A percentile compares a stretch with the other conserved stretches of the same genome.
These are phyloP conservation scores for Dicaeum eximium DNA, from an alignment of 2,113 vertebrate genomes.

Conservation along the genomic window DNA sequence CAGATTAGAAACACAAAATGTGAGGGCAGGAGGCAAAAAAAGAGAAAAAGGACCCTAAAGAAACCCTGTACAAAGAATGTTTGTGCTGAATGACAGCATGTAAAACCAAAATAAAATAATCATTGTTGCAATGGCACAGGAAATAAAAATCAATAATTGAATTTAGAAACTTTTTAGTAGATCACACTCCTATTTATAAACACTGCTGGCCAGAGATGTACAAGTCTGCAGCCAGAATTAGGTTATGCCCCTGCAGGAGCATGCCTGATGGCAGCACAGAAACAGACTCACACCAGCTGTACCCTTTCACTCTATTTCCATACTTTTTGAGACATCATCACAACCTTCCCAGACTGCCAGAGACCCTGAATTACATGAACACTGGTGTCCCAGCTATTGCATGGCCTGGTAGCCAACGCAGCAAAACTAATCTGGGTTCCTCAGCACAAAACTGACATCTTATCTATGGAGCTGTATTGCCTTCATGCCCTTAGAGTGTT, in stretches of 20 bases:
- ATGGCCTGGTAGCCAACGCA: background rate
- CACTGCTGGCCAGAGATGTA: background rate
- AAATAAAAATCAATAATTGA: conserved; percentile 28
- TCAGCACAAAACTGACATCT: background rate
- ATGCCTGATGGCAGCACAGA: background rate
- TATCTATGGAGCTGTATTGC: background rate
- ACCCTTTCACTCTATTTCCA: background rate
- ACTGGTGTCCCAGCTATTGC: background rate
- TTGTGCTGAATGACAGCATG: background rate
- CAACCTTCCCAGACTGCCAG: background rate
- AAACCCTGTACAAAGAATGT: background rate
- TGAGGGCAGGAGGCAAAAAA: background rate
- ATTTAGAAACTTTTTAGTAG: conserved; percentile 1
- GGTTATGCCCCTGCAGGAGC: background rate
- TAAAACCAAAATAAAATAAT: background rate
- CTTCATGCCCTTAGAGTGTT: background rate
- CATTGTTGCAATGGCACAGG: background rate
- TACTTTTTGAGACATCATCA: background rate
- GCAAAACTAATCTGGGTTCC: background rate
- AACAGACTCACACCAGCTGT: background rate
- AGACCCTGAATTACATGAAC: background rate
- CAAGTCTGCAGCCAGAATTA: background rate
- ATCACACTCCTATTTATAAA: background rate
- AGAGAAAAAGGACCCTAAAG: background rate
- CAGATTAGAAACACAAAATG: background rate